A percentile compares a stretch with the other conserved stretches of the same genome.
Evolutionary conservation across 2,888 invertebrate genomes (phyloP).

Genomic region (Parochlus steinenii): DNA sequence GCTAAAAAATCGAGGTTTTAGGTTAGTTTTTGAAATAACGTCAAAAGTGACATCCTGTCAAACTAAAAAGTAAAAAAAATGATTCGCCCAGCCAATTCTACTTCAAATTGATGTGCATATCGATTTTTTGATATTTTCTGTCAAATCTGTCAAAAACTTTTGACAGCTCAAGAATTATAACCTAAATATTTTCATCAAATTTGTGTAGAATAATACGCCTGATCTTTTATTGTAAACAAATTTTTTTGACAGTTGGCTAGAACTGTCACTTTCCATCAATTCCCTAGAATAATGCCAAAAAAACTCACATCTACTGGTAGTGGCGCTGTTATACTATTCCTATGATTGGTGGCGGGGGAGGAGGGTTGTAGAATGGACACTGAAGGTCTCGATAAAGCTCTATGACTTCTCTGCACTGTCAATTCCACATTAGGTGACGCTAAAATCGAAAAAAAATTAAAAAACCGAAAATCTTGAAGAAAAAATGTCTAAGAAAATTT

Average conservation of each 20-base stretch:
- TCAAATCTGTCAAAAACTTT: no score
- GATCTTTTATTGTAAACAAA: no score
- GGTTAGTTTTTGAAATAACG: constrained; percentile 12
- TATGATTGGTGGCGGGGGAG: constrained; percentile 23
- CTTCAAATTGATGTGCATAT: no score
- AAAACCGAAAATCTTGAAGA: not conserved
- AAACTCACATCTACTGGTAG: constrained; percentile 75
- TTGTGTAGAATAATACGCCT: no score
- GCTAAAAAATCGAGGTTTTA: constrained; percentile 35
- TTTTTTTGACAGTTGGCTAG: no score
- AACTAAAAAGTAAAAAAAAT: constrained; percentile 10
- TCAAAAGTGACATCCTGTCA: not conserved
- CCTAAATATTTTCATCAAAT: no score
- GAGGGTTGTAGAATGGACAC: constrained; percentile 31
- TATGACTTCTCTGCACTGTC: constrained; percentile 46
- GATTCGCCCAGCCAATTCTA: no score
- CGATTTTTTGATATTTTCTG: no score
- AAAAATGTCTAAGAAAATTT: not conserved
- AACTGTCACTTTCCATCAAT: no score
- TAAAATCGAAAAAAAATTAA: constrained; percentile 26
- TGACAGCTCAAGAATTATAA: no score
- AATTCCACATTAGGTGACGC: constrained; percentile 50
- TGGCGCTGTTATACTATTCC: constrained; percentile 61
- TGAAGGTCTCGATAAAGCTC: constrained; percentile 17
- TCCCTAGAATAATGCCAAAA: constrained; percentile 4